Base-by-base conservation (phyloP, 2,888 invertebrate species). In the Agrotis puta region DNA sequence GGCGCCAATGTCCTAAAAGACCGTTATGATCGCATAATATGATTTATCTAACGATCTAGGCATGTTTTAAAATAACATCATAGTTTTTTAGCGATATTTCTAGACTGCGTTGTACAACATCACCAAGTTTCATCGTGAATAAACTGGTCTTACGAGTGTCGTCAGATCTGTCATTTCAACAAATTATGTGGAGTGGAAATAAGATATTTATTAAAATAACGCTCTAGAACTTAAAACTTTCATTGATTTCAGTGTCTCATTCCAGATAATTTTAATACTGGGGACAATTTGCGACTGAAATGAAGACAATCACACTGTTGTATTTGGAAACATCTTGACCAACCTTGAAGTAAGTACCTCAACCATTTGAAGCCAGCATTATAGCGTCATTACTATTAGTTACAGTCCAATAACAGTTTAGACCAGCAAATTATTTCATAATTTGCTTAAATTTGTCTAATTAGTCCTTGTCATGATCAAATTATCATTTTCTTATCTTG, bases 1-100 rank as follows among this genome's bases (percentile, higher is more conserved):
- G 95, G 96, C 96, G 96, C 96, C 96, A 96, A 96, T 92, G 94
- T 89, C 89, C 88, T 89, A 84, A 92, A 92, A 94, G 92, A 94
- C 96, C 96, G 95, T 96, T 96, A 94, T 85, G 86, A 82, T 79
- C 87, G 68, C 81, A 24, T 85, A 84, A 71, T 88, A 85, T 81
- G 77, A 75, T 79, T 54, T 80, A 79, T 68, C 71, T 79, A 71
- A 71, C 61, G 47, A 74, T 81, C 75, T 73, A 72, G 62, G 67
- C 68, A 72, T 71, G 75, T 82, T 85, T 86, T 81, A 80, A 66
- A 67, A 45, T 76, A 74, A 75, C 77, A 69, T 64, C 22, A 54
- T 59, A 80, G 69, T 71, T 74, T 74, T 79, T 77, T 81, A 72
- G 66, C 67, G 48, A 67, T 84, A 81, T 76, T 84, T 82, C 82